Base-by-base conservation (phyloP, 1,140 invertebrate genomes). In the Tetramorium alpestre region DNA sequence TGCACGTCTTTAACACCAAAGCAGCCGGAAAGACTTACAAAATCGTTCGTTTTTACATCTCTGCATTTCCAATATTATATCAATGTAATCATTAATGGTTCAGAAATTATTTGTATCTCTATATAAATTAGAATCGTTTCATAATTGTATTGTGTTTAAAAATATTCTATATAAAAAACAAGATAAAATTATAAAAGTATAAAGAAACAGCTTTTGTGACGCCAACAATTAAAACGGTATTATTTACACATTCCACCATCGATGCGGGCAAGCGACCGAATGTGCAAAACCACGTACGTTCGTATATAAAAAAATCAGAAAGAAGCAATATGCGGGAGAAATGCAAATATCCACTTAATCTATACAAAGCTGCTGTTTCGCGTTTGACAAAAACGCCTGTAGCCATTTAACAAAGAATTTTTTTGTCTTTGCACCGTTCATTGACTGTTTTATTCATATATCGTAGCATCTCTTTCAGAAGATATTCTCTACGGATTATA, bases 1-100 rank as follows among this genome's bases (percentile, higher is more conserved):
- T 51, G 90, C 89, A 87, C 89, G 90, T 87, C 73, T 90, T 88
- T 91, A 86, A 89, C 90, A 91, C 87, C 87, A 77, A 69, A 90
- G 76, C 70, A 69, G 44, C 76, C 28, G 51, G 56, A 87, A 91
- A 86, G 86, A 89, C 73, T 90, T 75, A 51, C 56, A 25, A 81
- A 76, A 90, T 77, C n/a, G 28, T 86, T 60, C 77, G 10, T 6
- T 38, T 11, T 49, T 62, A 73, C 16, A 44, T 58, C 25, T 58
- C 16, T 11, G 13, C 7, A 56, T 58, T 64, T 54, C 11, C 22
- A 33, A 0, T 3, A 67, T 38, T 10, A 67, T n/a, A 13, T 33
- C 18, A 47, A 5, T 4, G n/a, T 49, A 64, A 47, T 78, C 25
- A 6, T 47, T 47, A 65, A 65, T 16, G 3, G 6, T 64, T 6